Evolutionary conservation across 2,113 vertebrate species (phyloP).

Genomic region (Manacus vitellinus): DNA sequence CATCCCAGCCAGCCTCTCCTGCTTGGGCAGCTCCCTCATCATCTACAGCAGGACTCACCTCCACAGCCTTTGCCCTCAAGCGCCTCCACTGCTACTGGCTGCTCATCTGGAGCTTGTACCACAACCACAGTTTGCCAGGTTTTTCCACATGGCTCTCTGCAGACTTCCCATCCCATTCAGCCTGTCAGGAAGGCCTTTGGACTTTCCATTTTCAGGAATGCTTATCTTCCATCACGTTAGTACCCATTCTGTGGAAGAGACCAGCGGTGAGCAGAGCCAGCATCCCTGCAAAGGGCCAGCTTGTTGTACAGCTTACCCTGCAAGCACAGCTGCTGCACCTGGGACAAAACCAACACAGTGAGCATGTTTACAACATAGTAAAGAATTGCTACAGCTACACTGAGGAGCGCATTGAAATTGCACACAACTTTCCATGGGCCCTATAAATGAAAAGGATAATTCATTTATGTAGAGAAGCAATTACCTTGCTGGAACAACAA

Average conservation of each 20-base stretch:
- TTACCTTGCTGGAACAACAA: conserved; percentile 34
- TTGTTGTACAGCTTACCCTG: rapidly evolving
- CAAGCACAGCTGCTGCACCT: neutral
- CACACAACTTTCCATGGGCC: neutral
- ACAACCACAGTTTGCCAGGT: rapidly evolving
- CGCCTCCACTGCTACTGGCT: neutral
- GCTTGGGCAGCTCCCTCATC: rapidly evolving
- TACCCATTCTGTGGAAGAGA: neutral
- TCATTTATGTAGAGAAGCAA: neutral
- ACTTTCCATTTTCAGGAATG: neutral
- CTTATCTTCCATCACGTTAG: neutral
- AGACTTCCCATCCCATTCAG: neutral
- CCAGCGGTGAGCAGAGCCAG: neutral
- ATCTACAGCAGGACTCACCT: neutral
- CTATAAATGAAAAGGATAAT: neutral
- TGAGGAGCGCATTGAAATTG: neutral
- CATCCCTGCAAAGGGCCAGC: neutral
- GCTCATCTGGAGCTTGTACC: neutral
- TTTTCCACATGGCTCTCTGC: rapidly evolving
- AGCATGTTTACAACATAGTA: neutral
- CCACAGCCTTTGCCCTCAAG: neutral
- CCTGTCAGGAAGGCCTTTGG: neutral
- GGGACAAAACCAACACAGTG: rapidly evolving
- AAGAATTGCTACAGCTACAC: neutral
- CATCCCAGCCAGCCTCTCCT: neutral